Base-by-base conservation (phyloP, 1,140 invertebrate genomes). In the Papilio machaon region DNA sequence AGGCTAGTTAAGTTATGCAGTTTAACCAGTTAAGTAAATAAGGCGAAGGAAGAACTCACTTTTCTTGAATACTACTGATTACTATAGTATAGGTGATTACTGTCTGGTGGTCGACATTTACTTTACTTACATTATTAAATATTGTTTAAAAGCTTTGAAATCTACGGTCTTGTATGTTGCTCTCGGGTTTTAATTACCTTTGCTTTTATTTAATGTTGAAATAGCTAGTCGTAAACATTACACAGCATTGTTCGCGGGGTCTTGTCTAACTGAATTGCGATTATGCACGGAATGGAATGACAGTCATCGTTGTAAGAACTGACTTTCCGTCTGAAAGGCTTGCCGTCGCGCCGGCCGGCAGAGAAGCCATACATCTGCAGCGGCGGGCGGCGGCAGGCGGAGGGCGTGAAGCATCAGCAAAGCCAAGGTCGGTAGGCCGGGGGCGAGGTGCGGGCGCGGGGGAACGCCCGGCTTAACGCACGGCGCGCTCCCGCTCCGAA, bases 391-490 rank as follows among this genome's bases (percentile, higher is more conserved):
- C 87, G 84, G 82, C 85, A 86, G 87, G 52, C 54, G 54, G 54
- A 17, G 54, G 86, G 85, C 88, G 82, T 80, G 87, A 87, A 87
- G 88, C 89, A 88, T 87, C 87, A 83, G 88, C 90, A 93, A 94
- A 91, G 93, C 92, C 92, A 93, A 94, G 93, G 92, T 91, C 23
- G 23, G 23, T 92, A 89, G 91, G 88, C 87, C 88, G 90, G 90
- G 90, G 89, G 87, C 85, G 89, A 84, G 87, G 88, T 87, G 89
- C 86, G 91, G 90, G 91, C 86, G 90, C 88, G 92, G 89, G 91
- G 74, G 87, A 80, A 87, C 19, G 83, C 80, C 86, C 88, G 89
- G 91, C 91, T 91, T 92, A 92, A 91, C 88, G 92, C 86, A 88
- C 88, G 85, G 91, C 91, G 91, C 92, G 88, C 89, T 90, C 90